Conservation (phyloP, 1,140 invertebrate species). For the Drosophila murphyi region DNA sequence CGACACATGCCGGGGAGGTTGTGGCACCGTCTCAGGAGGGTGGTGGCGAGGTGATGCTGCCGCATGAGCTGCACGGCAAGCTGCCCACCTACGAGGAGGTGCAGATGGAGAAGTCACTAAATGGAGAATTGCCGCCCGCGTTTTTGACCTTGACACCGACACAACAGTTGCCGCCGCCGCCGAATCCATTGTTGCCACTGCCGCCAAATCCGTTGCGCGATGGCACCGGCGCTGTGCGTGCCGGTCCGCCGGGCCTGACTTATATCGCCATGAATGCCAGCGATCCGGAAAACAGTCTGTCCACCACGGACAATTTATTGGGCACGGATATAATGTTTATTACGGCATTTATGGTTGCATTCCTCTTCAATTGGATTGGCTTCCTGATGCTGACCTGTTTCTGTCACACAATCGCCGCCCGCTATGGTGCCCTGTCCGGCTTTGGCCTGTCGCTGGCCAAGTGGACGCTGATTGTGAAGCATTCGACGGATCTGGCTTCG, state of each 20-base stretch:
- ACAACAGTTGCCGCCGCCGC: constrained; percentile 70
- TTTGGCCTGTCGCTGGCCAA: constrained; percentile 96
- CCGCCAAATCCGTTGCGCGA: constrained; percentile 82
- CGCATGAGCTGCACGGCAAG: constrained; percentile 87
- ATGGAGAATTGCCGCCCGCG: constrained; percentile 87
- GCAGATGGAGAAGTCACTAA: constrained; percentile 92
- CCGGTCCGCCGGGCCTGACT: constrained; percentile 88
- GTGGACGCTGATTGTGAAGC: constrained; percentile 97
- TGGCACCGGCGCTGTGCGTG: constrained; percentile 82
- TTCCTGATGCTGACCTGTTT: constrained; percentile 96
- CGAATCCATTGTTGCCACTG: constrained; percentile 66
- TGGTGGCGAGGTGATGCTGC: constrained; percentile 39
- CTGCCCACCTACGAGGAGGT: constrained; percentile 96
- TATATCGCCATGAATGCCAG: constrained; percentile 89
- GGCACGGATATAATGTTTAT: constrained; percentile 96
- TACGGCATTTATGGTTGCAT: constrained; percentile 93
- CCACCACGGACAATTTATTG: constrained; percentile 89
- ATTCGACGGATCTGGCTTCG: constrained; percentile 93
- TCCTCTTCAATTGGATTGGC: constrained; percentile 98
- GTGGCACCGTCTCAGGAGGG: constrained; percentile 41
- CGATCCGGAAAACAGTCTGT: constrained; percentile 88
- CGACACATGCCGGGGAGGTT: constrained; percentile 38
- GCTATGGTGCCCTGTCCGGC: constrained; percentile 95
- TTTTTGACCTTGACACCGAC: constrained; percentile 69
- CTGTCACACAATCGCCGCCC: constrained; percentile 96